Evolutionary conservation across 2,888 invertebrate species (phyloP).

Genomic region (Dynastes grantii): DNA sequence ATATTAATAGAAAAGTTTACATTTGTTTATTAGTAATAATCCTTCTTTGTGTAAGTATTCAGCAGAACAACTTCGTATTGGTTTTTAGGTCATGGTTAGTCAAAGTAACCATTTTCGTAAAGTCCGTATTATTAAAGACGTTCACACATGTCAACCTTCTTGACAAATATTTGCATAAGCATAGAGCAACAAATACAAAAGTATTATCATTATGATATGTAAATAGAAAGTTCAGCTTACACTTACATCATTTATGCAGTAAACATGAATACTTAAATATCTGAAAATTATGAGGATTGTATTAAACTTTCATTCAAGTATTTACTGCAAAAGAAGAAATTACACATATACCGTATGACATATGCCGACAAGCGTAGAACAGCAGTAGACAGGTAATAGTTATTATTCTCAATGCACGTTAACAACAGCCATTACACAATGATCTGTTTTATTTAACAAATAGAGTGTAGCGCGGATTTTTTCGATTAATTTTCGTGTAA

Average conservation of each 20-base stretch:
- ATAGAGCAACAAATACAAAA: too few species aligned
- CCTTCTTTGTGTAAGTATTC: too few species aligned
- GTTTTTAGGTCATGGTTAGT: too few species aligned
- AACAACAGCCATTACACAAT: conserved; percentile 23
- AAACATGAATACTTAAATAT: conserved; percentile 4
- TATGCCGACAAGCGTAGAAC: conserved; percentile 18
- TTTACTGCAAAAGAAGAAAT: conserved; percentile 3
- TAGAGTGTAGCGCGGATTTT: conserved; percentile 19
- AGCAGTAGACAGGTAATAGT: not conserved
- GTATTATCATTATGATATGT: conserved; percentile 1
- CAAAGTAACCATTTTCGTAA: too few species aligned
- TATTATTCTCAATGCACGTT: not conserved
- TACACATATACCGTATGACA: conserved; percentile 1
- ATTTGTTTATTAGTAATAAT: too few species aligned
- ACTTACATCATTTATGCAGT: conserved; percentile 17
- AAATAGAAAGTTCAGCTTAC: conserved; percentile 32
- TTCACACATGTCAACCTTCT: too few species aligned
- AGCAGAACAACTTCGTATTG: too few species aligned
- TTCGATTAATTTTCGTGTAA: conserved; percentile 20
- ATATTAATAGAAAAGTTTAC: too few species aligned
- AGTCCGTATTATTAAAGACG: too few species aligned
- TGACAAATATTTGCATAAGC: too few species aligned
- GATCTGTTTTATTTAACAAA: conserved; percentile 20
- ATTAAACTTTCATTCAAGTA: conserved; percentile 22
- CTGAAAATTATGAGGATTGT: conserved; percentile 12